Evolutionary conservation across 2,797 vertebrate genomes (phyloP), one percentile per base, ranked within the genome.

Genomic region (Hozukius guyotensis): DNA sequence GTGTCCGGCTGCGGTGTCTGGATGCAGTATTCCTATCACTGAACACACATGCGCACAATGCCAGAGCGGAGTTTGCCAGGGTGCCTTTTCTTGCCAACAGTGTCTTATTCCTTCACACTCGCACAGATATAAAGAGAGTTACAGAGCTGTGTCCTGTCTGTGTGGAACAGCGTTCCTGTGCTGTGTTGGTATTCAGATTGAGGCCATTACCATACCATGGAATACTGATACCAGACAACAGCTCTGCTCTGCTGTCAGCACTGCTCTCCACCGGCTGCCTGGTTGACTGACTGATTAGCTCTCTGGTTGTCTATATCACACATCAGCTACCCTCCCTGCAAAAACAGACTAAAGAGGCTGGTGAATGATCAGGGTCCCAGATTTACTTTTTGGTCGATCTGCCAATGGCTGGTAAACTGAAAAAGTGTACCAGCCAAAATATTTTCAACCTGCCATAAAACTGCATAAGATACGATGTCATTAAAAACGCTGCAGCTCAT

Each of bases 231-330:
- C 57, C 56, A 64, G 42, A 72, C 46, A 71, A 76, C 74, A 67
- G 57, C 62, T 72, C 79, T 36, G 61, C 76, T 52, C 42, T 84
- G 55, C 74, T 78, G 75, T 81, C 79, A 82, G 77, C 73, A 24
- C 16, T 9, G 25, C 72, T 63, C 55, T 69, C 53, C 36, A 59
- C 52, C 42, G 8, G 77, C 79, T 65, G 60, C 34, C 25, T 25
- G 60, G 29, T 49, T 66, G n/a, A 68, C 61, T 32, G 27, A 22
- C 34, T 63, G 49, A 75, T 74, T 34, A 42, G 42, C 64, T 72
- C 32, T 57, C 8, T n/a, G 29, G 18, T 49, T 3, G 3, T 42
- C 61, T 74, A 78, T 16, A 68, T 69, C 69, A 32, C 7, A 61
- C 34, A 75, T 46, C 38, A 62, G 72, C 66, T 36, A 62, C 11